Evolutionary conservation across 1,140 invertebrate genomes (phyloP), one percentile per base, ranked within the genome.

Genomic region (Scaptomyza graminum): DNA sequence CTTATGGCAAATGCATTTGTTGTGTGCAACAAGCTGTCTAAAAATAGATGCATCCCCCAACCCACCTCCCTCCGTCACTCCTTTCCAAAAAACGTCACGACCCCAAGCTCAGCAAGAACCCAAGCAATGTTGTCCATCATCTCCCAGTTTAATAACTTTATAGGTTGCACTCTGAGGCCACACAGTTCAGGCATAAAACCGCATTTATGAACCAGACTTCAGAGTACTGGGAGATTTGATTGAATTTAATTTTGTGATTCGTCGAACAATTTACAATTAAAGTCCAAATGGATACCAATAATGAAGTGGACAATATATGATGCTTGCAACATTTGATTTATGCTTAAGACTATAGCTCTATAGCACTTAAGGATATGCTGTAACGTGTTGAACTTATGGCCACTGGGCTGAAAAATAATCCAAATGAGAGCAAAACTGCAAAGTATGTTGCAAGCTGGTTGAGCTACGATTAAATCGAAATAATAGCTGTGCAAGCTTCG

Each of bases 11-110:
- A 63, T 74, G 71, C 65, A 68, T 73, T 73, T 59, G 65, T 57
- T 57, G 64, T 62, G 65, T 69, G 70, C 70, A 74, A 68, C 70
- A 74, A 68, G 64, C 64, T 67, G 70, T 44, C 67, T 41, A 41
- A 41, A 41, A 41, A 41, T 41, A 41, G 12, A n/a, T 41, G 37
- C 37, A 39, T 8, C 3, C 37, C 3, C 37, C 11, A 0, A 12
- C 3, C 9, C 4, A 41, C 37, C 4, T 5, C 7, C 1, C 28
- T 7, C 7, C 28, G 4, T 31, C 28, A 3, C 1, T 31, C 28
- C 5, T 7, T 31, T 5, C 37, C 37, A 41, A 12, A 41, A 41
- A 41, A 34, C 31, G 31, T n/a, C 12, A n/a, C 37, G n/a, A n/a
- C 12, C 37, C 4, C 37, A 41, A 41, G 12, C 4, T n/a, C 12